A percentile compares a stretch with the other conserved stretches of the same genome.
phyloP scores from a whole-genome alignment of 2,888 invertebrate species.

The Onthophagus sagittarius region DNA sequence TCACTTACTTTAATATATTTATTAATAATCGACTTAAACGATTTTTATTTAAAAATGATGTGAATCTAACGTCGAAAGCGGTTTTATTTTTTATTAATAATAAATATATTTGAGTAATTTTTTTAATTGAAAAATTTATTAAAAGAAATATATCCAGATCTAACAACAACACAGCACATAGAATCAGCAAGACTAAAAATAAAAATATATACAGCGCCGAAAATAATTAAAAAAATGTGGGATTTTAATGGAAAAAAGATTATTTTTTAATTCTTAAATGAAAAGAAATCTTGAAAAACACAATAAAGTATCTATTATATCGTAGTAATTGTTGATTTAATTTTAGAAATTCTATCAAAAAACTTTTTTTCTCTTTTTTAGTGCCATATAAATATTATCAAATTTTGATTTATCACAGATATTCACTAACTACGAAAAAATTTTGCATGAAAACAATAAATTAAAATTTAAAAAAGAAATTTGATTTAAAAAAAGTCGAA shows the following conservation, averaged over 20 bases:
- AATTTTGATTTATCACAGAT: slow-evolving; percentile 13
- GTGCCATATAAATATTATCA: slow-evolving; percentile 10
- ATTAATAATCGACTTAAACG: too few species aligned
- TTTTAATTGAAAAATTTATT: not conserved
- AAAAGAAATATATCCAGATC: slow-evolving; percentile 6
- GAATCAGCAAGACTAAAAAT: slow-evolving; percentile 13
- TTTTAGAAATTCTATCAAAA: not conserved
- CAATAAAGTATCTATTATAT: not conserved
- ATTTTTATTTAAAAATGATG: not conserved
- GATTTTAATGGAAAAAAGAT: not conserved
- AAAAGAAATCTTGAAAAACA: not conserved
- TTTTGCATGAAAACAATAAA: not conserved
- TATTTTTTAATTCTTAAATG: not conserved
- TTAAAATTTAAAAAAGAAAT: too few species aligned
- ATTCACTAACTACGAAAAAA: slow-evolving; percentile 8
- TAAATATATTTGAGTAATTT: not conserved
- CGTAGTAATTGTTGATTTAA: not conserved
- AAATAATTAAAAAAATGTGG: slow-evolving; percentile 14
- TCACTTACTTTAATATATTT: too few species aligned
- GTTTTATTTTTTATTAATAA: not conserved
- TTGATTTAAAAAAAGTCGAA: too few species aligned
- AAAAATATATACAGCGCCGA: slow-evolving; percentile 12
- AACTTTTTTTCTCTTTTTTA: slow-evolving; percentile 1
- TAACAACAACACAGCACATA: slow-evolving; percentile 25
- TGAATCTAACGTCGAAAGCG: not conserved